Evolutionary conservation across 2,888 invertebrate genomes (phyloP), one percentile per base, ranked within the genome.

Genomic region (Phytoseiulus persimilis): DNA sequence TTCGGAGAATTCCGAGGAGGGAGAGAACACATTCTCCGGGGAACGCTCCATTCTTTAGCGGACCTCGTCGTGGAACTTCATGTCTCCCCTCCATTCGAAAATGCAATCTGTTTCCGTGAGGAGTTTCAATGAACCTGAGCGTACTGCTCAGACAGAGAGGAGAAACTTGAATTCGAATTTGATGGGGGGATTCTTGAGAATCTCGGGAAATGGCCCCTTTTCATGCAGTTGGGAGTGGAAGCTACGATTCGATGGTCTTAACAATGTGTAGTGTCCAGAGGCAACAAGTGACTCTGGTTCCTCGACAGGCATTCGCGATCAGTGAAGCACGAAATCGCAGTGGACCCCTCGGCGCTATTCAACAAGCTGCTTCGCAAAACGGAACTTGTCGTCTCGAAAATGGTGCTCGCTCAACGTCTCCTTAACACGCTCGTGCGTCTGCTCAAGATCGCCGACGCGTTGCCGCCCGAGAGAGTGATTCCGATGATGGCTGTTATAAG

Each of bases 321-420:
- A n/a, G 32, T 31, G 39, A 45, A 31, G 18, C 87, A 87, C 32
- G 87, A 45, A 33, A 33, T 87, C 33, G 33, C 45, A 45, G n/a
- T 87, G 39, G 87, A 87, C 45, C 87, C 32, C 28, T 31, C 87
- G 87, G 45, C 87, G n/a, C 87, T 83, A 28, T 83, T 83, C 83
- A 83, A 83, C 83, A 32, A 32, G 87, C 87, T 87, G 87, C 32
- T 87, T 45, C 87, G 87, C n/a, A 87, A 87, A n/a, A n/a, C 87
- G n/a, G 33, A 33, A 45, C 87, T 87, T 45, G 32, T 87, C 33
- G 87, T 87, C 33, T 87, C 87, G 32, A 87, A 87, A n/a, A 87
- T 87, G 87, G 39, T 87, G n/a, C 87, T 87, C 87, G 39, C 87
- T 45, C 87, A 87, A 39, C 87, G 87, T 32, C 87, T 33, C n/a